Percentiles rank a stretch among this genome's conserved stretches.
phyloP scores from a whole-genome alignment of 1,140 invertebrate species.

The Bombus pascuorum region DNA sequence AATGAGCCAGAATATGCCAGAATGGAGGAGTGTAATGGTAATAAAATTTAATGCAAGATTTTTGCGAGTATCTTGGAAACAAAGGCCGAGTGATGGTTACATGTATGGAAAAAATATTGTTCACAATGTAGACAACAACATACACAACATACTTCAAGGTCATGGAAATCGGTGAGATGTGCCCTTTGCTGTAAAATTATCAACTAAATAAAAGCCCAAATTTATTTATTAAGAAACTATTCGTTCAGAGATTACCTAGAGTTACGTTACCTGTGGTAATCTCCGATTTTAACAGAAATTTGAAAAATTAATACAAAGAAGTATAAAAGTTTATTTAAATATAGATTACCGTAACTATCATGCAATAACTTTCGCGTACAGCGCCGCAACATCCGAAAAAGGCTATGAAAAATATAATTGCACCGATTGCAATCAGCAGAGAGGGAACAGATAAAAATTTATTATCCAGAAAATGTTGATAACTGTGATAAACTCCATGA shows the following conservation, averaged over 20 bases:
- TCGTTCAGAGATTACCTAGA: background rate
- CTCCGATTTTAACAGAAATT: background rate
- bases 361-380: constrained; percentile 90
- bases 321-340: background rate
- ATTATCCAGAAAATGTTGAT: constrained; percentile 86
- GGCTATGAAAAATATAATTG: constrained; percentile 90
- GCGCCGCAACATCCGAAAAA: constrained; percentile 95
- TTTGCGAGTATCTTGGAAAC: too few species aligned
- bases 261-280: background rate
- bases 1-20: too few species aligned
- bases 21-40: too few species aligned
- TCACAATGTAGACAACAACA: too few species aligned
- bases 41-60: too few species aligned
- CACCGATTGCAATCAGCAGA: constrained; percentile 90
- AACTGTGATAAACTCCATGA: constrained; percentile 85
- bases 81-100: too few species aligned
- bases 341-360: constrained; percentile 87
- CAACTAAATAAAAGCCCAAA: background rate
- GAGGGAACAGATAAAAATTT: constrained; percentile 86
- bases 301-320: background rate
- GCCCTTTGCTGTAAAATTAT: too few species aligned
- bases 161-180: too few species aligned
- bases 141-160: too few species aligned
- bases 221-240: background rate
- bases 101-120: too few species aligned